These are phyloP conservation scores for Machimus rusticus DNA, from an alignment of 2,888 invertebrate species.

Conservation along the genomic window DNA sequence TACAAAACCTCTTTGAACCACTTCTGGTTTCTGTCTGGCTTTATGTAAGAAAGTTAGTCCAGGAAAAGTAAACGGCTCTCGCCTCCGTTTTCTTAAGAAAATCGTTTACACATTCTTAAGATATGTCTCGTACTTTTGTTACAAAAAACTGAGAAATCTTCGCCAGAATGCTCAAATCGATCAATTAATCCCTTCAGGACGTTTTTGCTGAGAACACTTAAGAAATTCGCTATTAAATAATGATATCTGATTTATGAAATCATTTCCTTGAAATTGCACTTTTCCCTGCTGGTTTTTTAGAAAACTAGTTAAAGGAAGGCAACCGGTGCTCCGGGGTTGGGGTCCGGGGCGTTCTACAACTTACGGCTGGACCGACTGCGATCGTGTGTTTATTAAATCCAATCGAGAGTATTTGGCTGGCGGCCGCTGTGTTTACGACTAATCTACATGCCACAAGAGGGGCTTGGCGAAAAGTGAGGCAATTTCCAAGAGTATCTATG, in stretches of 20 bases:
- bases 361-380: not conserved
- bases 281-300: not conserved
- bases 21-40: not conserved
- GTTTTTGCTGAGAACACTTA: not conserved
- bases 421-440: not conserved
- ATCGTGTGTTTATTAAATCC: not conserved
- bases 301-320: not conserved
- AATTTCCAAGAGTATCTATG: not conserved
- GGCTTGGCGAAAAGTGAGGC: conserved; percentile 1
- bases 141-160: not conserved
- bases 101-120: not conserved
- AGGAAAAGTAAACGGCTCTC: not conserved
- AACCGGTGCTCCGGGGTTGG: not conserved
- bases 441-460: conserved; percentile 16
- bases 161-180: not conserved
- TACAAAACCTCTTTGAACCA: not conserved
- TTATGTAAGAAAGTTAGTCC: not conserved
- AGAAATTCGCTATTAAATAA: not conserved
- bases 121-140: not conserved
- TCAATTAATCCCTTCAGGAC: not conserved
- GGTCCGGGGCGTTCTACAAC: not conserved
- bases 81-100: not conserved
- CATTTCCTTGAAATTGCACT: conserved; percentile 2
- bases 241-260: conserved; percentile 1
- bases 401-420: not conserved